A percentile compares a stretch with the other conserved stretches of the same genome.
Conservation (phyloP, 2,113 vertebrate genomes). For the Callopanchax toddi region DNA sequence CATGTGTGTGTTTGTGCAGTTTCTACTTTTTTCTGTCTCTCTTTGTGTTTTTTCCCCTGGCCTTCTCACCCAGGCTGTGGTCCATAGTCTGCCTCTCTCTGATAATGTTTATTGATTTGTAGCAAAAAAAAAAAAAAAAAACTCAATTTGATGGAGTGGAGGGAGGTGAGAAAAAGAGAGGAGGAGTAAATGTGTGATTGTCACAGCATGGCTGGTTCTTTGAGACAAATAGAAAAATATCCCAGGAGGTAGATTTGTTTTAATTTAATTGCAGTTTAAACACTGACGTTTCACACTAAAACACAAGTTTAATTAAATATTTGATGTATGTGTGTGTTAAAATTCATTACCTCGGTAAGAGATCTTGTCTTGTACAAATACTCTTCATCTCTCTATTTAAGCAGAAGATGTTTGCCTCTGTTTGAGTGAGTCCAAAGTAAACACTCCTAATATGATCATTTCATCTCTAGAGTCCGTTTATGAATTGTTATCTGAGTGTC, state of each 20-base stretch:
- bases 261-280: background rate
- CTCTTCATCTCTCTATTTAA: background rate
- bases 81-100: slow-evolving; percentile 80
- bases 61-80: slow-evolving; percentile 59
- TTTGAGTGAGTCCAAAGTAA: slow-evolving; percentile 11
- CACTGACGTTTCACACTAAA: background rate
- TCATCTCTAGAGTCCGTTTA: slow-evolving; percentile 60
- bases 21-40: background rate
- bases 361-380: slow-evolving; percentile 7
- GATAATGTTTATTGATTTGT: slow-evolving; percentile 84
- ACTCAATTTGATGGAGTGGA: slow-evolving; percentile 77
- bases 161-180: slow-evolving; percentile 7
- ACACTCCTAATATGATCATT: slow-evolving; percentile 38
- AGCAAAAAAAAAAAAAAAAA: slow-evolving; percentile 50
- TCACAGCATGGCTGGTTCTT: slow-evolving; percentile 54
- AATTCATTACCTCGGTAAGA: background rate
- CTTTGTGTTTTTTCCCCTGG: slow-evolving; percentile 17
- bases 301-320: background rate
- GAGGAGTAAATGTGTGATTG: slow-evolving; percentile 54
- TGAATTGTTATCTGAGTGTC: slow-evolving; percentile 67
- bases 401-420: background rate
- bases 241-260: slow-evolving; percentile 19
- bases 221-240: slow-evolving; percentile 36
- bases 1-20: background rate
- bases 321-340: background rate